phyloP scores from a whole-genome alignment of 2,888 invertebrate species.

The Trissoscelio sp. region DNA sequence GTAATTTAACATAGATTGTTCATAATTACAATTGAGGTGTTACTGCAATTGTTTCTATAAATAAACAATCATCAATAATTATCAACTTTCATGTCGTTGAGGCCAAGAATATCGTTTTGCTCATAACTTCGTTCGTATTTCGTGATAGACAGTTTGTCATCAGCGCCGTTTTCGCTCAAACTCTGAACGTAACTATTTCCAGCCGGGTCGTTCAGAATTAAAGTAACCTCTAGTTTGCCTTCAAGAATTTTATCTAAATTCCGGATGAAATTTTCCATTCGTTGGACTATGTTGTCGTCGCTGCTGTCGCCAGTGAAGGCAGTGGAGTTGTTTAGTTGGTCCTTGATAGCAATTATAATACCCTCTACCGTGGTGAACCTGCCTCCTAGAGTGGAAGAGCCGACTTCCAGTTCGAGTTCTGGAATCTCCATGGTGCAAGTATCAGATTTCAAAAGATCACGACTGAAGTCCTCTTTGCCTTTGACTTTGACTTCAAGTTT shows the following conservation, averaged over 20 bases:
- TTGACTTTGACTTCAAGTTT: slow-evolving; percentile 90
- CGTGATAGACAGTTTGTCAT: slow-evolving; percentile 89
- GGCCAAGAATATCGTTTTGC: slow-evolving; percentile 97
- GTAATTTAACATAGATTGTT: not conserved
- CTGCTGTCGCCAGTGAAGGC: slow-evolving; percentile 90
- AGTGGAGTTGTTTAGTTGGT: slow-evolving; percentile 88
- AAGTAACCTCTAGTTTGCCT: slow-evolving; percentile 87
- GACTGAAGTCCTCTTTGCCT: slow-evolving; percentile 90
- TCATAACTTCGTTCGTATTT: slow-evolving; percentile 93
- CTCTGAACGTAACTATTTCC: slow-evolving; percentile 98
- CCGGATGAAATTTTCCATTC: slow-evolving; percentile 87
- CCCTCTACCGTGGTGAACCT: slow-evolving; percentile 98
- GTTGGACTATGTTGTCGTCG: slow-evolving; percentile 84
- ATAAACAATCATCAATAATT: slow-evolving; percentile 85
- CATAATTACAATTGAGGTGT: not conserved
- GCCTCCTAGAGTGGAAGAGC: slow-evolving; percentile 93
- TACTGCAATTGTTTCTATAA: slow-evolving; percentile 11
- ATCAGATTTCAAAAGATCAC: slow-evolving; percentile 98
- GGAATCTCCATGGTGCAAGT: slow-evolving; percentile 92
- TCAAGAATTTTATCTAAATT: slow-evolving; percentile 88
- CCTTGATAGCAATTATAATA: slow-evolving; percentile 90
- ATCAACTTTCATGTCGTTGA: slow-evolving; percentile 98
- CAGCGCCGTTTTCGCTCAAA: slow-evolving; percentile 87
- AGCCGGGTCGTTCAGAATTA: slow-evolving; percentile 97
- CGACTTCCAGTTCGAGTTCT: slow-evolving; percentile 94